Evolutionary conservation across 2,888 invertebrate species (phyloP), one percentile per base, ranked within the genome.

Genomic region (Nomada ferruginata): DNA sequence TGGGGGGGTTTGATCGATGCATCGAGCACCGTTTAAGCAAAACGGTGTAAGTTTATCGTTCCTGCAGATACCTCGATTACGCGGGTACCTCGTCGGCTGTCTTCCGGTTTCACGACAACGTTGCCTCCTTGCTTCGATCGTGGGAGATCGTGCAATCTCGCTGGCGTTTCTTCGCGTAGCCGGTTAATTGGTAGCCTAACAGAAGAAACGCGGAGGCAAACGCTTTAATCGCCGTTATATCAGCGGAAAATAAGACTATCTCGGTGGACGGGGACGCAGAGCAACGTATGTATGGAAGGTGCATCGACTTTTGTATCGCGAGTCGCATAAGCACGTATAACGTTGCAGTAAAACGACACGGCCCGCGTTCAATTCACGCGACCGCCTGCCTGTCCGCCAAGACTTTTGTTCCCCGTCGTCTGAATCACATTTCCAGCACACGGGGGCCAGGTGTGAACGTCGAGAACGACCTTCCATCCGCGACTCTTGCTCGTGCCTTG

Each of bases 201-300:
- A 59, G 79, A 77, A 82, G 79, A 71, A 79, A 75, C 82, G 68
- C 79, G 77, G 71, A 78, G 73, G 84, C 73, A 68, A 74, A 79
- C 81, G 76, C 74, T 78, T 75, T 85, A 87, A 87, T 87, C 86
- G 80, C 77, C 83, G 86, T 88, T 88, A 84, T 81, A 87, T 88
- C 88, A 85, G 85, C 83, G 75, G 52, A 64, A 82, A 83, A 80
- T 80, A 79, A 79, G 76, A 75, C 79, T 73, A 79, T 82, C 82
- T 72, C 57, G 26, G 26, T 23, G 26, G 57, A 57, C 13, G 11
- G 36, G 26, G 69, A 18, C 57, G 71, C 52, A 23, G 83, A 65
- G 66, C 42, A 52, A 73, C 57, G 68, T 18, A 47, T 1, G 47
- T 11, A 47, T 52, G 53, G 66, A 60, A 83, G 74, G 84, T 82